Evolutionary conservation across 1,140 invertebrate species (phyloP).

Genomic region (Caenorhabditis brenneri): DNA sequence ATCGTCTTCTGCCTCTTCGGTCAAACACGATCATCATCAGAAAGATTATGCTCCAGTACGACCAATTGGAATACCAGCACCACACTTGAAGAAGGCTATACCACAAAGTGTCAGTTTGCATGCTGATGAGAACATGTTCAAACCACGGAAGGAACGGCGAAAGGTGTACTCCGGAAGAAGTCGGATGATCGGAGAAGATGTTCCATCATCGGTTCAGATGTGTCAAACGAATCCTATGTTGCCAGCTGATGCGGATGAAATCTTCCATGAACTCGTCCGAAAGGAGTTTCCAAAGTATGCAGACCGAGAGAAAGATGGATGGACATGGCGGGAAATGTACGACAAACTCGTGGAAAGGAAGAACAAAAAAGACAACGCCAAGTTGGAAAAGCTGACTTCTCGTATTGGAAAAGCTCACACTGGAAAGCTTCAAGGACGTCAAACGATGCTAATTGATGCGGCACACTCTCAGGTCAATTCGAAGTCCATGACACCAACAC

Average conservation of each 20-base stretch:
- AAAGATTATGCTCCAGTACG: background rate
- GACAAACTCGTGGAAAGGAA: background rate
- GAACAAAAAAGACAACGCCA: background rate
- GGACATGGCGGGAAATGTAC: background rate
- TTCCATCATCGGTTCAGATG: background rate
- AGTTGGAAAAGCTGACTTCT: background rate
- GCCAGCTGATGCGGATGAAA: background rate
- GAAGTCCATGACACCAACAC: background rate
- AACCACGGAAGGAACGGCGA: constrained; percentile 4
- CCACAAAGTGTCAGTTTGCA: constrained; percentile 15
- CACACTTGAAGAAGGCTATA: background rate
- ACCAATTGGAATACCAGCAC: background rate
- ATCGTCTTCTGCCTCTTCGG: background rate
- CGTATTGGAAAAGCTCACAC: background rate
- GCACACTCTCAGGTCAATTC: background rate
- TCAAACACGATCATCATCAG: background rate
- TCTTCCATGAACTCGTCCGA: background rate
- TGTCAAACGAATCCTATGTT: background rate
- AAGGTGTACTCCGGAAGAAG: constrained; percentile 9
- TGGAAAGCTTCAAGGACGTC: background rate
- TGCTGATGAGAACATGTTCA: constrained; percentile 31
- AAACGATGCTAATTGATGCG: constrained; percentile 32
- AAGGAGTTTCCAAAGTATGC: constrained; percentile 25
- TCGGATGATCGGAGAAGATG: background rate
- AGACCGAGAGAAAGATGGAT: background rate